A percentile compares a stretch with the other conserved stretches of the same genome.
Conservation (phyloP, 2,888 invertebrate species). For the Peribatodes rhomboidaria region DNA sequence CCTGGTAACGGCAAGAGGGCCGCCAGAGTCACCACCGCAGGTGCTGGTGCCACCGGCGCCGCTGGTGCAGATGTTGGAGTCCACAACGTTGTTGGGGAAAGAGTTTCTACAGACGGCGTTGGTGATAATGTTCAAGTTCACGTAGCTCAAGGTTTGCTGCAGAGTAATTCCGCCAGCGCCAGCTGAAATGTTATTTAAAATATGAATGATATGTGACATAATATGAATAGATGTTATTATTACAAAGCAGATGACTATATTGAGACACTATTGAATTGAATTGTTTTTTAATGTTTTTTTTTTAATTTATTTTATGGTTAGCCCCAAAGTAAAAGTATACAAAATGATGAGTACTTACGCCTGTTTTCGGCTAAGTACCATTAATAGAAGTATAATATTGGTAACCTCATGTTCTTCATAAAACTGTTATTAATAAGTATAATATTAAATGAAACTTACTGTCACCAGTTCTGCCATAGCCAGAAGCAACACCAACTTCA, state of each 20-base stretch:
- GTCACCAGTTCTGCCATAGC: conserved; percentile 38
- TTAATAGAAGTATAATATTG: no score
- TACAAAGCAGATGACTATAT: no score
- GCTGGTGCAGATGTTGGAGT: conserved; percentile 64
- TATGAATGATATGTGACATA: background rate
- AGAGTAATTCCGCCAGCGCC: conserved; percentile 32
- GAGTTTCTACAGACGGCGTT: conserved; percentile 51
- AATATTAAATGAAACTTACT: background rate
- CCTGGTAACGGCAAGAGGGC: conserved; percentile 58
- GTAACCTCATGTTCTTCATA: background rate
- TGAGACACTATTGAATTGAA: no score
- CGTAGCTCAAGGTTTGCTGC: conserved; percentile 49
- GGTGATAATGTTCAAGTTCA: conserved; percentile 55
- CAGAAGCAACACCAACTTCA: conserved; percentile 47
- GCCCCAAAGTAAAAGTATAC: no score
- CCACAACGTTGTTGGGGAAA: conserved; percentile 52
- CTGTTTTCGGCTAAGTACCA: no score
- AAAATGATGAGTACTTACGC: no score
- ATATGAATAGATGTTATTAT: background rate
- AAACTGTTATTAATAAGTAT: background rate
- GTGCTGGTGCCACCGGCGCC: conserved; percentile 54
- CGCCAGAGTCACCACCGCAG: conserved; percentile 71
- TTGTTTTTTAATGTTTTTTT: no score
- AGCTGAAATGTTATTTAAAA: conserved; percentile 34
- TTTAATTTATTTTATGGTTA: no score